Evolutionary conservation across 2,113 vertebrate species (phyloP).

Genomic region (Hyperopisus bebe): DNA sequence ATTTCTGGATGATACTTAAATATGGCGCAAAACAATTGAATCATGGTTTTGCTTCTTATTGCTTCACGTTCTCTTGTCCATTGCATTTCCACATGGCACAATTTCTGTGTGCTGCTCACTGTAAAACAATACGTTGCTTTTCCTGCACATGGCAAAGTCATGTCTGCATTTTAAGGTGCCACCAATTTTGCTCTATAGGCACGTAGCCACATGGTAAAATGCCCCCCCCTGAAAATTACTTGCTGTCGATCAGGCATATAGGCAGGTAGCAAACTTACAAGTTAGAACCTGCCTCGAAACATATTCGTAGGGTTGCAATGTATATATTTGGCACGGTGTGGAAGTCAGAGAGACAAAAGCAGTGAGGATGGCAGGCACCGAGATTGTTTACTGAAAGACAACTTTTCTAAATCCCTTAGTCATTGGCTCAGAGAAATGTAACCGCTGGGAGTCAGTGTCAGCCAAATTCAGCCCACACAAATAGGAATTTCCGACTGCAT

Average conservation of each 20-base stretch:
- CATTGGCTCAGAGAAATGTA: not conserved
- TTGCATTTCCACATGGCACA: no score
- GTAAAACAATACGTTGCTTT: no score
- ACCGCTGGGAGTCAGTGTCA: not conserved
- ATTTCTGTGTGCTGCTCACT: no score
- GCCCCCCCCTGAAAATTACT: not conserved
- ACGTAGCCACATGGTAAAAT: not conserved
- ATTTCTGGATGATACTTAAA: no score
- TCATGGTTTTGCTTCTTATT: no score
- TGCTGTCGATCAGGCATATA: not conserved
- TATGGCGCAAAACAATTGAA: no score
- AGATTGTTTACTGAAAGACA: not conserved
- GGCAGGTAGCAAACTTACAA: not conserved
- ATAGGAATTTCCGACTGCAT: not conserved
- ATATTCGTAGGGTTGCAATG: not conserved
- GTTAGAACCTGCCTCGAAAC: not conserved
- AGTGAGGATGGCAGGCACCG: not conserved
- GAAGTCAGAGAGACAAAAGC: not conserved
- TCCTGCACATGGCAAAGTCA: no score
- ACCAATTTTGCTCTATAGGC: no score
- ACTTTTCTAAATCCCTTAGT: not conserved
- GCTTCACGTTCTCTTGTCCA: no score
- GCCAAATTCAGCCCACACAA: not conserved
- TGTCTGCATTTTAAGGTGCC: no score
- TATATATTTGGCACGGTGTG: not conserved